phyloP scores from a whole-genome alignment of 2,888 invertebrate species.

The Neelides folsomi region DNA sequence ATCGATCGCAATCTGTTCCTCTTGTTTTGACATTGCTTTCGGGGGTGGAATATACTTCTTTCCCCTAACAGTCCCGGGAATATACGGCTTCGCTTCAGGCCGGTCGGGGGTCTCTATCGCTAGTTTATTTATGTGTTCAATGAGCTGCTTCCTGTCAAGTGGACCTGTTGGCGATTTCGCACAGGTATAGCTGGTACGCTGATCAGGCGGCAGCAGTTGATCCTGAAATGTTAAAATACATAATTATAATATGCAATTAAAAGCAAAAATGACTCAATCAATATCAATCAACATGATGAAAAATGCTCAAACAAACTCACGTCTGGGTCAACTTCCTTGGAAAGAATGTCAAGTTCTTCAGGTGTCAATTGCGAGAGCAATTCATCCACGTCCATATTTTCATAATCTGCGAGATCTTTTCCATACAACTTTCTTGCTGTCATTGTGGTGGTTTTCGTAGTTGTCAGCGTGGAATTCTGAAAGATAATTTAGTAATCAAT shows the following conservation, averaged over 20 bases:
- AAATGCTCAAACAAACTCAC: slow-evolving; percentile 49
- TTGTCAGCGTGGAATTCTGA: slow-evolving; percentile 69
- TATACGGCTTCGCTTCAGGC: slow-evolving; percentile 88
- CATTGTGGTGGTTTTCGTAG: slow-evolving; percentile 69
- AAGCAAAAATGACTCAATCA: too few species aligned
- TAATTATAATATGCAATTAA: too few species aligned
- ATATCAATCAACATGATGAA: slow-evolving; percentile 41
- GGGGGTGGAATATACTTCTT: slow-evolving; percentile 74
- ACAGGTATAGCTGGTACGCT: slow-evolving; percentile 91
- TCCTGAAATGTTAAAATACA: slow-evolving; percentile 55
- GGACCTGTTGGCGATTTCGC: slow-evolving; percentile 92
- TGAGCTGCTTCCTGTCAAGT: slow-evolving; percentile 81
- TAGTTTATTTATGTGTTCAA: slow-evolving; percentile 93
- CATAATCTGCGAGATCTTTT: slow-evolving; percentile 76
- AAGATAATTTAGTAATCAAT: slow-evolving; percentile 35
- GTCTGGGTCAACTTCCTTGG: slow-evolving; percentile 98
- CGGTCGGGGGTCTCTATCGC: slow-evolving; percentile 95
- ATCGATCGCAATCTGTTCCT: slow-evolving; percentile 85
- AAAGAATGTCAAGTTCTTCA: slow-evolving; percentile 91
- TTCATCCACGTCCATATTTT: slow-evolving; percentile 92
- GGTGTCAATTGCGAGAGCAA: slow-evolving; percentile 80
- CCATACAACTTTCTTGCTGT: slow-evolving; percentile 80
- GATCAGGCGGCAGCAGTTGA: slow-evolving; percentile 86
- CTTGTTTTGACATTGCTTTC: slow-evolving; percentile 60
- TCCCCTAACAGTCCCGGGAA: slow-evolving; percentile 79